A percentile compares a stretch with the other conserved stretches of the same genome.
Evolutionary conservation across 2,888 invertebrate genomes (phyloP).

Genomic region (Trachelus stipa): DNA sequence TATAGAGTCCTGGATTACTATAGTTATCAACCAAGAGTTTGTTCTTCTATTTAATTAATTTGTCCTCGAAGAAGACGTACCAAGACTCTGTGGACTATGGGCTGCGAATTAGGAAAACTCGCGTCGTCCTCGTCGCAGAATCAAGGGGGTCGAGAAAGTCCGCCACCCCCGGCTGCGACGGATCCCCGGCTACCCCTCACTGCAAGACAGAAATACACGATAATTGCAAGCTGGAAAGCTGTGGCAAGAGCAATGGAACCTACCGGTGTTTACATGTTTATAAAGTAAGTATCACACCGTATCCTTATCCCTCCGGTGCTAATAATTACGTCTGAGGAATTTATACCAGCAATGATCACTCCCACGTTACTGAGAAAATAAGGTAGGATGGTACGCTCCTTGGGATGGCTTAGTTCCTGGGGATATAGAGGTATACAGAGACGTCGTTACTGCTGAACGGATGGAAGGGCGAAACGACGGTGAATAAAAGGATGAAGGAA

Average conservation of each 20-base stretch:
- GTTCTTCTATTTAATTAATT: neutral
- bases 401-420: neutral
- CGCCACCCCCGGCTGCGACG: constrained; percentile 76
- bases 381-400: neutral
- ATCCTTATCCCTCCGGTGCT: neutral
- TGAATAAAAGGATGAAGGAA: neutral
- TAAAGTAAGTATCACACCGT: constrained; percentile 79
- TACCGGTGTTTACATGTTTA: constrained; percentile 91
- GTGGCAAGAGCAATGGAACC: constrained; percentile 90
- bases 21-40: neutral
- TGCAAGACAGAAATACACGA: constrained; percentile 87
- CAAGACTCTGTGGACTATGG: constrained; percentile 68
- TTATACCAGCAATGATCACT: neutral
- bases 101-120: constrained; percentile 83
- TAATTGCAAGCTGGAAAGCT: constrained; percentile 92
- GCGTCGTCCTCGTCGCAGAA: constrained; percentile 68
- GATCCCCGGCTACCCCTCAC: constrained; percentile 86
- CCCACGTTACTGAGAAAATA: constrained; percentile 8
- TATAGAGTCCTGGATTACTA: neutral
- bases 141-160: constrained; percentile 71
- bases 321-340: neutral
- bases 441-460: too few relatives aligned
- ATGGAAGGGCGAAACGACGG: neutral
- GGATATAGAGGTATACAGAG: neutral
- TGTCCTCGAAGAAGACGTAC: neutral